Evolutionary conservation across 1,140 invertebrate genomes (phyloP), one percentile per base, ranked within the genome.

Genomic region (Ephestia elutella): DNA sequence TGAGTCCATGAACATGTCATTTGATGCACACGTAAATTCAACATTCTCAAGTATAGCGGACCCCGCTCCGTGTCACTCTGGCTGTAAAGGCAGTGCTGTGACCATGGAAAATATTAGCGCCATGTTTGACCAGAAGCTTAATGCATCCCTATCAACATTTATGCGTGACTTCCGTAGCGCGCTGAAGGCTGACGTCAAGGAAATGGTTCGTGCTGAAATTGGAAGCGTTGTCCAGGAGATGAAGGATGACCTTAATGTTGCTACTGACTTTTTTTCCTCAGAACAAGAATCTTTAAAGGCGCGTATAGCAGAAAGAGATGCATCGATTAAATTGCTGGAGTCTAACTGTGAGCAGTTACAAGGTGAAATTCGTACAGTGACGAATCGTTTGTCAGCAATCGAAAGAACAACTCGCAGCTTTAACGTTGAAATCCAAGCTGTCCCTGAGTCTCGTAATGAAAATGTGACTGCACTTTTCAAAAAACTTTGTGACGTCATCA

Each of bases 351-450:
- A 15, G 2, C 9, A 2, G 4, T 57, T 57, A 19, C 25, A 51
- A 7, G 11, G 0, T 10, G 13, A 28, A 2, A 3, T 25, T 3
- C 17, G 49, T 9, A 32, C 20, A 20, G 1, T 51, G 1, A 28
- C 25, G 8, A 13, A 18, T 0, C n/a, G 15, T 25, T 15, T 57
- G 18, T 13, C 25, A 11, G 21, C 20, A 0, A 20, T 57, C 3
- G 56, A 57, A 0, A 50, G 50, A 19, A n/a, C 28, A 2, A 15
- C 56, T 3, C 25, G 56, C 7, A 48, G 19, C 11, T 32, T 25
- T 10, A 57, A 57, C 13, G 4, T 57, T 0, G 56, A 57, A 35
- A 49, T 57, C 5, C 56, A 57, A 8, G 17, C 21, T 19, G 48
- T 57, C 11, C 56, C 56, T 3, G 48, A 57, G n/a, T 32, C 3